Evolutionary conservation across 2,888 invertebrate species (phyloP).

Genomic region (Conistra vaccinii): DNA sequence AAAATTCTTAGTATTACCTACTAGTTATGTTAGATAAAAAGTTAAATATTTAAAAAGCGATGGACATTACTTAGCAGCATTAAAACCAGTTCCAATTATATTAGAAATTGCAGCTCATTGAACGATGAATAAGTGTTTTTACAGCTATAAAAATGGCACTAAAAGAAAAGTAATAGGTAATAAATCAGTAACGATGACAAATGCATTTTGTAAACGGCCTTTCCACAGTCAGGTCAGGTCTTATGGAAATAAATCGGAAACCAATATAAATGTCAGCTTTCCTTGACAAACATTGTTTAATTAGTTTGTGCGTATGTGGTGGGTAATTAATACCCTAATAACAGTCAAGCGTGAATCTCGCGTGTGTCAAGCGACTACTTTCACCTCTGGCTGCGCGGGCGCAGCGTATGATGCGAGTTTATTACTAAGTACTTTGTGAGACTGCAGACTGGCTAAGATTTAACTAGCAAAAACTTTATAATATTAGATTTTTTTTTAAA

Average conservation of each 20-base stretch:
- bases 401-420: conserved; percentile 44
- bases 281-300: conserved; percentile 9
- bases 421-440: conserved; percentile 25
- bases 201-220: background rate
- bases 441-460: conserved; percentile 10
- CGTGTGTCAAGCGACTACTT: conserved; percentile 64
- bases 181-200: background rate
- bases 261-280: conserved; percentile 13
- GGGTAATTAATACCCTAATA: conserved; percentile 59
- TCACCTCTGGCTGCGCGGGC: conserved; percentile 46
- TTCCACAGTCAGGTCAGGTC: conserved; percentile 7
- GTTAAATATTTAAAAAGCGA: background rate
- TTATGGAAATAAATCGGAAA: conserved; percentile 50
- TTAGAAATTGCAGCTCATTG: background rate
- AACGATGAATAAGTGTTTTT: background rate
- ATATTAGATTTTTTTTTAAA: too few species aligned
- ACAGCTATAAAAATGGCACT: background rate
- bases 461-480: background rate
- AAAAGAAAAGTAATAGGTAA: background rate
- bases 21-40: background rate
- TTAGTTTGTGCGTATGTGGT: conserved; percentile 16
- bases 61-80: background rate
- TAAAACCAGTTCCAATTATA: too few species aligned
- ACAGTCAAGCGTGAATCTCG: conserved; percentile 59
- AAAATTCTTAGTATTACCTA: background rate